Evolutionary conservation across 2,113 vertebrate species (phyloP).

Genomic region (Oreochromis tanganicae): DNA sequence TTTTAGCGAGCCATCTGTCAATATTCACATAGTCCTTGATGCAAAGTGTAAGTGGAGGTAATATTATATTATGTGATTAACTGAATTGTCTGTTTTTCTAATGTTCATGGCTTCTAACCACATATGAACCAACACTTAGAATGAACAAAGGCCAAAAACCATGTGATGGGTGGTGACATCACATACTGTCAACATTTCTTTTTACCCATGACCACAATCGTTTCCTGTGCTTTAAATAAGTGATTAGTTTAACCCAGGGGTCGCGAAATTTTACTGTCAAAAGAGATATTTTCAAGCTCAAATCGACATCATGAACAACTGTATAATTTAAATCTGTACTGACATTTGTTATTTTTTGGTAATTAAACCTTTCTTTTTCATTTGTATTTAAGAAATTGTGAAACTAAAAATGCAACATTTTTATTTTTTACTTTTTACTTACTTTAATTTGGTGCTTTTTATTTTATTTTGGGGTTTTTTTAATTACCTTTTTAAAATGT

Average conservation of each 20-base stretch:
- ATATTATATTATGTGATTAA: no score
- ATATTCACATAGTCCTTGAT: no score
- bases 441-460: not conserved
- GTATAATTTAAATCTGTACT: not conserved
- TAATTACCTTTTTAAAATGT: not conserved
- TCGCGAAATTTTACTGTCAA: not conserved
- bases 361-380: not conserved
- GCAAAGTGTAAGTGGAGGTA: no score
- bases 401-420: not conserved
- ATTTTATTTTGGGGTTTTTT: not conserved
- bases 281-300: not conserved
- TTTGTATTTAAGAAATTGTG: not conserved
- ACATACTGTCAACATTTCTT: not conserved
- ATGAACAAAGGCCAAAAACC: no score
- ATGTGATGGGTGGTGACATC: not conserved
- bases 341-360: not conserved
- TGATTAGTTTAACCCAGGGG: rapidly evolving
- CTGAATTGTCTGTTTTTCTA: no score
- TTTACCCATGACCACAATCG: not conserved
- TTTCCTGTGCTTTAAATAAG: not conserved
- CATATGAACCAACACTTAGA: no score
- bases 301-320: not conserved
- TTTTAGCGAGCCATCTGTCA: no score
- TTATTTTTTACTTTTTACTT: not conserved
- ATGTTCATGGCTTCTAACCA: no score